Conservation (phyloP, 2,797 vertebrate species). For the Cryptoblepharus egeriae region DNA sequence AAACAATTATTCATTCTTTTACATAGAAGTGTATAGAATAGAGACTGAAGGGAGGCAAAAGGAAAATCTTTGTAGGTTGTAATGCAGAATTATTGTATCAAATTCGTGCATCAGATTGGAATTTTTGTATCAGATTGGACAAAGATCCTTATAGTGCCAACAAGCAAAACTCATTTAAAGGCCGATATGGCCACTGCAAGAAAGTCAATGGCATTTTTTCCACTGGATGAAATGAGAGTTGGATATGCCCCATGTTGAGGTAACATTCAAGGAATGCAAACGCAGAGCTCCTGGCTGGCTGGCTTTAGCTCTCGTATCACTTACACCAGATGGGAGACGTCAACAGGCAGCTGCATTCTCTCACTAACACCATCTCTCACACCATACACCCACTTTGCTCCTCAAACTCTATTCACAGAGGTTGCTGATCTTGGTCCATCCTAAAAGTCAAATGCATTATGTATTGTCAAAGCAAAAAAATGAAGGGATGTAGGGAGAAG, state of each 20-base stretch:
- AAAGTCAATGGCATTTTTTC: background rate
- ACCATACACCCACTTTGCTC: background rate
- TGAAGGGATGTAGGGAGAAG: constrained; percentile 30
- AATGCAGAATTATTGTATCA: background rate
- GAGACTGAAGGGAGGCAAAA: constrained; percentile 34
- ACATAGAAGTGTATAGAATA: background rate
- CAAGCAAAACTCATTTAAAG: background rate
- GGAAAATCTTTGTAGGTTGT: background rate
- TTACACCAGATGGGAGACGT: constrained; percentile 60
- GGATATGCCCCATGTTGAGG: constrained; percentile 37
- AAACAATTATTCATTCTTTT: background rate
- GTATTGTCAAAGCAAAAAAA: constrained; percentile 25
- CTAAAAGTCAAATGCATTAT: constrained; percentile 42
- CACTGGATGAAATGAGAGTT: constrained; percentile 16
- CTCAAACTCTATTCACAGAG: constrained; percentile 56
- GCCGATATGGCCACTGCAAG: constrained; percentile 11
- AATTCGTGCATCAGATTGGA: too few relatives aligned
- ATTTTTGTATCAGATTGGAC: background rate
- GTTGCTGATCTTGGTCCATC: constrained; percentile 66
- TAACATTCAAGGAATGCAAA: constrained; percentile 41
- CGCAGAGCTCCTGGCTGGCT: constrained; percentile 12
- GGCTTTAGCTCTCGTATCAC: constrained; percentile 16
- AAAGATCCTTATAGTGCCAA: background rate
- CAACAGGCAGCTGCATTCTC: constrained; percentile 55
- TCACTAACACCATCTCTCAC: constrained; percentile 11